These are phyloP conservation scores for Poecilus cupreus DNA, from an alignment of 2,888 invertebrate genomes.

Conservation along the genomic window DNA sequence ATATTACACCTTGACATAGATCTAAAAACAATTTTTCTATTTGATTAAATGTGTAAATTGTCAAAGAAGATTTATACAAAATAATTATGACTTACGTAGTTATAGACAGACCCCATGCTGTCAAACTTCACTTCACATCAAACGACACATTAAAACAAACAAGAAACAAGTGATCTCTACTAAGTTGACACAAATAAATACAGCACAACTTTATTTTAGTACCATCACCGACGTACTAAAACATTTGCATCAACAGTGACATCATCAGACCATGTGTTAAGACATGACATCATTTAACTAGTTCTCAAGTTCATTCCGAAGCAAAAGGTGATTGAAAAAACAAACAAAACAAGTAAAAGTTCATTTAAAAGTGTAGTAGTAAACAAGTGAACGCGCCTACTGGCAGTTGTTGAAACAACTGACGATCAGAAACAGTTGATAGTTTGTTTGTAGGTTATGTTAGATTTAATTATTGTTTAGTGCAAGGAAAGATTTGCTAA, in stretches of 20 bases:
- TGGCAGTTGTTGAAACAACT: no score
- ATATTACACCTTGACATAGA: neutral
- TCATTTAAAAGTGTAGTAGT: neutral
- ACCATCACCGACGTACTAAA: neutral
- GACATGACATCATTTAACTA: neutral
- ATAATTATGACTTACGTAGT: slow-evolving; percentile 57
- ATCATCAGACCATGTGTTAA: slow-evolving; percentile 19
- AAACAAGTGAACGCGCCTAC: no score
- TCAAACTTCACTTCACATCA: neutral
- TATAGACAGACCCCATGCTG: slow-evolving; percentile 37
- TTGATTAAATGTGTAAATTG: neutral
- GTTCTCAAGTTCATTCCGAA: neutral
- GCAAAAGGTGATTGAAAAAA: no score
- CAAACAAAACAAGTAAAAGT: neutral
- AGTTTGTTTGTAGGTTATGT: no score
- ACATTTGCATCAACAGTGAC: neutral
- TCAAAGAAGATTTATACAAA: neutral
- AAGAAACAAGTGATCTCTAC: neutral
- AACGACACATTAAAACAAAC: neutral
- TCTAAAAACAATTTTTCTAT: neutral
- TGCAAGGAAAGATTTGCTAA: no score
- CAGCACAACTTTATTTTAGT: neutral
- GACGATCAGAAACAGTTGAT: no score
- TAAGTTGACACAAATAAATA: neutral
- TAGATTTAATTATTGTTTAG: no score